A percentile compares a stretch with the other conserved stretches of the same genome.
phyloP scores from a whole-genome alignment of 2,113 vertebrate genomes.

The Erythrolamprus reginae region DNA sequence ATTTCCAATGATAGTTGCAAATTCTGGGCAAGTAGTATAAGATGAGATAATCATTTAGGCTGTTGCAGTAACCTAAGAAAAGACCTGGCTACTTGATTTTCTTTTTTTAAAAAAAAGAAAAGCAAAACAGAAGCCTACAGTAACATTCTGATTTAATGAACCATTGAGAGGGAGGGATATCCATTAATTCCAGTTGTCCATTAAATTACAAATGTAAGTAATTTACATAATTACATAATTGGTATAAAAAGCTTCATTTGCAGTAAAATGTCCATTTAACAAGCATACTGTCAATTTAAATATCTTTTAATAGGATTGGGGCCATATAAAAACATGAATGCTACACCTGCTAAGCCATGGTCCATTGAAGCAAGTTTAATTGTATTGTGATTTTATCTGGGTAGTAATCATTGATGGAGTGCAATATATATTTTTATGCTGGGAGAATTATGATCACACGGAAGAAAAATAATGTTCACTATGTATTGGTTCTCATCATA shows the following conservation, averaged over 20 bases:
- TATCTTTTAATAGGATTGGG: background rate
- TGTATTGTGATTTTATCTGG: conserved; percentile 16
- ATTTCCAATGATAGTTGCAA: background rate
- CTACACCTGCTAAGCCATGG: background rate
- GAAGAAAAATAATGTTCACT: background rate
- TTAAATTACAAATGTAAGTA: background rate
- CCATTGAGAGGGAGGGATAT: background rate
- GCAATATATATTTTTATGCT: background rate
- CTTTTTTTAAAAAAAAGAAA: background rate
- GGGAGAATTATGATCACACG: background rate
- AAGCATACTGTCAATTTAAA: background rate
- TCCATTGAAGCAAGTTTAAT: background rate
- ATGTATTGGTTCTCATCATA: background rate
- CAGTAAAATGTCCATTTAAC: background rate
- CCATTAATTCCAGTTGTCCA: background rate
- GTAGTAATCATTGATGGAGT: background rate
- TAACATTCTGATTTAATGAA: background rate
- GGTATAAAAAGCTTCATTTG: background rate
- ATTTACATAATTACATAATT: background rate
- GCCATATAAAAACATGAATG: background rate
- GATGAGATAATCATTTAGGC: background rate
- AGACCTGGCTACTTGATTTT: background rate
- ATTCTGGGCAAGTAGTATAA: background rate
- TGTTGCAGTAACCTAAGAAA: background rate
- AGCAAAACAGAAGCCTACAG: background rate